Evolutionary conservation across 2,113 vertebrate species (phyloP), one percentile per base, ranked within the genome.

Genomic region (Plectropomus leopardus): DNA sequence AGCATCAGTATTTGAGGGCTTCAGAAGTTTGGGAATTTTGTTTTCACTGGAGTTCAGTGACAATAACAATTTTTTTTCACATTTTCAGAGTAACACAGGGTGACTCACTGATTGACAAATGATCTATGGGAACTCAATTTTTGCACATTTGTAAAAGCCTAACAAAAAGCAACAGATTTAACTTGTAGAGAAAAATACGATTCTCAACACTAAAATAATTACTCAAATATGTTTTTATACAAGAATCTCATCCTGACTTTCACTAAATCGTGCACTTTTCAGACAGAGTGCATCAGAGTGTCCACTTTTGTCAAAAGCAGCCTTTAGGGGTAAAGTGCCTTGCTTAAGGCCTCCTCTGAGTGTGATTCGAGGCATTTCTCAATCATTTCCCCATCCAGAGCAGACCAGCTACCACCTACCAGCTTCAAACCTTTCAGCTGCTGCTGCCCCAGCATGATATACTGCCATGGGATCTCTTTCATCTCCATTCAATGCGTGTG

Each of bases 401-500:
- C 53, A 28, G 42, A 82, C 13, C 69, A 16, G 34, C 78, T 58
- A 73, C 85, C 69, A 82, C 83, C 83, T 67, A 59, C 71, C 66
- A 44, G 55, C 80, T 61, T 78, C 65, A 85, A 83, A 47, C 70
- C 78, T 67, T 73, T 65, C 40, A 78, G 63, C 85, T 66, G 64
- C 79, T 51, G 48, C 81, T 64, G 77, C 30, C 61, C 57, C 23
- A 1, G 34, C 68, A 84, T 91, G 90, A 92, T 76, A 67, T 82
- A 90, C 71, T 24, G 76, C 84, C 79, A 61, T 30, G 67, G 78
- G 69, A 82, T 61, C 72, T 83, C 57, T 59, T 42, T 88, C 69
- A 86, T 63, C 84, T 75, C 58, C 69, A 76, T 70, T 90, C 78
- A 82, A 65, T 63, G 89, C 87, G 66, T 90, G 85, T 87, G 89